Percentiles rank a stretch among this genome's conserved stretches.
phyloP scores from a whole-genome alignment of 2,888 invertebrate genomes.

The Patella ulyssiponensis region DNA sequence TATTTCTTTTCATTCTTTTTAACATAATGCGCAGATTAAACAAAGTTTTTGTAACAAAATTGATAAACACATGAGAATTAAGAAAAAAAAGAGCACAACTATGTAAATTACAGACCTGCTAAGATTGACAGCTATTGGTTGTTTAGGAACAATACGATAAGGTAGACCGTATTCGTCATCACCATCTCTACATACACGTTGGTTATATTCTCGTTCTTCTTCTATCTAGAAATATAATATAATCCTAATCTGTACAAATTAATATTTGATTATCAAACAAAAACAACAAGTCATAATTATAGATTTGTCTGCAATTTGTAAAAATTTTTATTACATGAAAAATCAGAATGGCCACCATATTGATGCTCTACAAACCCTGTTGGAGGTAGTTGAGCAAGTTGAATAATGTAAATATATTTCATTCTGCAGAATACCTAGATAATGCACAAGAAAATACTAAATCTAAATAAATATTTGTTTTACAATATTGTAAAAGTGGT shows the following conservation, averaged over 20 bases:
- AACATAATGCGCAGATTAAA: neutral
- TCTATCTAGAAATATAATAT: slow-evolving; percentile 55
- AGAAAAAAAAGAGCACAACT: neutral
- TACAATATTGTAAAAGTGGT: no score
- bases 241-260: neutral
- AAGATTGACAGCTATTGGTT: slow-evolving; percentile 68
- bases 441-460: no score
- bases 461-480: no score
- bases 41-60: neutral
- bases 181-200: slow-evolving; percentile 63
- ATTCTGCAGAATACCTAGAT: no score
- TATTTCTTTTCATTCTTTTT: no score
- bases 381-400: no score
- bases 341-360: neutral
- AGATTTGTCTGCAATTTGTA: neutral
- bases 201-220: slow-evolving; percentile 66
- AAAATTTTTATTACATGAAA: neutral
- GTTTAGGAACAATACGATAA: slow-evolving; percentile 62
- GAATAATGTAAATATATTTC: no score
- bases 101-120: slow-evolving; percentile 56
- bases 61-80: neutral
- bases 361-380: no score
- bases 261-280: neutral
- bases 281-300: neutral
- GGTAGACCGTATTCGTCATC: slow-evolving; percentile 65